Evolutionary conservation across 2,797 vertebrate genomes (phyloP).

Genomic region (Phylloscopus collybita): DNA sequence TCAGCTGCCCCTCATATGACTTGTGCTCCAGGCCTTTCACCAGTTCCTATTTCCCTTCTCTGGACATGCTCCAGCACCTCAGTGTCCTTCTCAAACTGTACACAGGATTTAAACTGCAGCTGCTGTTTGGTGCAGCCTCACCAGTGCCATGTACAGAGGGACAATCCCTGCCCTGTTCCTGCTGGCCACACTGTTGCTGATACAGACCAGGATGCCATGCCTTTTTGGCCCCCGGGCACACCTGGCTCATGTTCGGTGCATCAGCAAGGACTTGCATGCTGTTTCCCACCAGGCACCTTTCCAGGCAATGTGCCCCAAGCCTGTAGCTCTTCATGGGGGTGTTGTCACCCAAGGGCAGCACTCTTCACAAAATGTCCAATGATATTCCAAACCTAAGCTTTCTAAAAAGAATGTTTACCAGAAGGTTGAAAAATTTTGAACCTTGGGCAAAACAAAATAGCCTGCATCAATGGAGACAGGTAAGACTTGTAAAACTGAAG

Average conservation of each 20-base stretch:
- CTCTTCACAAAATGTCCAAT: neutral
- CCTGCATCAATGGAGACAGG: neutral
- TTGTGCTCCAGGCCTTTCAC: neutral
- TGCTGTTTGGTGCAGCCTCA: neutral
- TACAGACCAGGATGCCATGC: rapidly evolving
- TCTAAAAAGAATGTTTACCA: neutral
- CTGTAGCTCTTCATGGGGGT: neutral
- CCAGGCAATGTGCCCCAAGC: neutral
- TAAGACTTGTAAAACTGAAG: neutral
- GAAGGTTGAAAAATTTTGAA: neutral
- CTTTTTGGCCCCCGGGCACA: neutral
- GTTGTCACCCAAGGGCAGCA: neutral
- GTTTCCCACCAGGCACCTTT: neutral
- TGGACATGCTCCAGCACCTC: rapidly evolving
- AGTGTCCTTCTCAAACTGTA: neutral
- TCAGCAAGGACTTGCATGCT: rapidly evolving
- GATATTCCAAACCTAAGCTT: neutral
- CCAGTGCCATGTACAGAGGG: rapidly evolving
- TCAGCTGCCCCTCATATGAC: neutral
- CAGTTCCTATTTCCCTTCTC: rapidly evolving
- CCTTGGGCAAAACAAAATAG: neutral
- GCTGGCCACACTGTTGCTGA: rapidly evolving
- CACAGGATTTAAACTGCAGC: neutral
- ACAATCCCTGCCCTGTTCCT: rapidly evolving
- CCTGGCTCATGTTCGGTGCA: rapidly evolving